phyloP scores from a whole-genome alignment of 2,113 vertebrate genomes.

The Rhea americana region DNA sequence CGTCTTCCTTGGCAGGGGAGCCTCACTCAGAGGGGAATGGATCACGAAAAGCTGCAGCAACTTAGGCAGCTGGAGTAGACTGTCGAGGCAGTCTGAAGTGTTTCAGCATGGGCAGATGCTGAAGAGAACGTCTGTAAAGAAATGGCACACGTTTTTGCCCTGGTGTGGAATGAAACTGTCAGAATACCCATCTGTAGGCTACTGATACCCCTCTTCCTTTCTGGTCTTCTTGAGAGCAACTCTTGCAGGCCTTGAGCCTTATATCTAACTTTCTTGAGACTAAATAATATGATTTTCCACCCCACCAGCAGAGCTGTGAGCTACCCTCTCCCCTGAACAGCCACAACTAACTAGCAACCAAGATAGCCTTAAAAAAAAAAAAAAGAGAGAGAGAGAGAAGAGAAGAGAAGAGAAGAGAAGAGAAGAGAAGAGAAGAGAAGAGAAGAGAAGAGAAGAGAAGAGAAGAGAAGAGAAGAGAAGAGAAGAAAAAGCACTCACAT shows the following conservation, averaged over 20 bases:
- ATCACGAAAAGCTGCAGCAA: not conserved
- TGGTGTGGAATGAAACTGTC: not conserved
- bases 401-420: no score
- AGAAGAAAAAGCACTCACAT: not conserved
- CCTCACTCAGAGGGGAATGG: not conserved
- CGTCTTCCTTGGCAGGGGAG: not conserved
- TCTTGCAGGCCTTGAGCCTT: not conserved
- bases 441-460: no score
- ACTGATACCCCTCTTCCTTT: not conserved
- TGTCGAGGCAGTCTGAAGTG: not conserved
- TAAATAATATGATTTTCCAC: not conserved
- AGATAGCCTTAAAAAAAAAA: not conserved
- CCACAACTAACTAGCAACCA: not conserved
- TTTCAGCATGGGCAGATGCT: not conserved
- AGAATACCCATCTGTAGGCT: not conserved
- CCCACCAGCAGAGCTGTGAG: not conserved
- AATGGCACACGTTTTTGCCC: not conserved
- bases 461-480: not conserved
- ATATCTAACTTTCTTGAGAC: not conserved
- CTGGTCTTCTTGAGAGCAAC: not conserved
- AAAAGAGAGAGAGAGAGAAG: not conserved
- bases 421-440: no score
- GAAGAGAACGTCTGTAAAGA: not conserved
- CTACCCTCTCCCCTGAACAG: not conserved
- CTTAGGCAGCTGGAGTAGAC: accelerated